These are phyloP conservation scores for Rhyacophila evoluta DNA, from an alignment of 2,888 invertebrate genomes.

Conservation along the genomic window DNA sequence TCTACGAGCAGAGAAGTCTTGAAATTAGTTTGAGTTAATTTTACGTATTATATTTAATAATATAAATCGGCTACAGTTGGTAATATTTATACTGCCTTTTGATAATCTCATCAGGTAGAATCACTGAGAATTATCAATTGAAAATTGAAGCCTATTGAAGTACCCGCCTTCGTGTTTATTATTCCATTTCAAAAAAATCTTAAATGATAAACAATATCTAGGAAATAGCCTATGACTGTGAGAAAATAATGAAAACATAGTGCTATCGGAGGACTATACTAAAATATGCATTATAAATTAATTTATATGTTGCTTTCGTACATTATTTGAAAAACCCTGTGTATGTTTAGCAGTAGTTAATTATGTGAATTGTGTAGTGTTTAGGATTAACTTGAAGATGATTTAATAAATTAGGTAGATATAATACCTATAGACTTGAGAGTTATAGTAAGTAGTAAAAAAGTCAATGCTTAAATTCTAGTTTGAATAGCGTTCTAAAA, in stretches of 20 bases:
- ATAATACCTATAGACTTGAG: background rate
- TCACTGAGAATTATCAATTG: too few species aligned
- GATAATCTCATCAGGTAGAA: too few species aligned
- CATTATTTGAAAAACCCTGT: constrained; percentile 26
- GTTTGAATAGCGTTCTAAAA: background rate
- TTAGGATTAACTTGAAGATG: background rate
- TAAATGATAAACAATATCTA: background rate
- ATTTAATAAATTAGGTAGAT: background rate
- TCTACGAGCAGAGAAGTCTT: too few species aligned
- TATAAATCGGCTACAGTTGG: too few species aligned
- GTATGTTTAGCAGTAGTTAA: constrained; percentile 19
- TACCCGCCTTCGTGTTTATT: background rate
- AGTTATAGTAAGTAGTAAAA: constrained; percentile 14
- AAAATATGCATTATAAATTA: constrained; percentile 1
- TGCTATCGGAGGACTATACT: background rate
- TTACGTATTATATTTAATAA: too few species aligned
- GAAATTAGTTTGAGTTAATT: too few species aligned
- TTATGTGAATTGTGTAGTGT: background rate
- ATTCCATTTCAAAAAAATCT: background rate
- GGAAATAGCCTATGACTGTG: background rate
- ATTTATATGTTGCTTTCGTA: constrained; percentile 11
- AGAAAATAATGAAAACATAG: background rate
- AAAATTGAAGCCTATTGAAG: background rate
- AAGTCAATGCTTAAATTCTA: background rate
- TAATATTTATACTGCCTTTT: too few species aligned